phyloP scores from a whole-genome alignment of 2,113 vertebrate species.

The Hemiscyllium ocellatum region DNA sequence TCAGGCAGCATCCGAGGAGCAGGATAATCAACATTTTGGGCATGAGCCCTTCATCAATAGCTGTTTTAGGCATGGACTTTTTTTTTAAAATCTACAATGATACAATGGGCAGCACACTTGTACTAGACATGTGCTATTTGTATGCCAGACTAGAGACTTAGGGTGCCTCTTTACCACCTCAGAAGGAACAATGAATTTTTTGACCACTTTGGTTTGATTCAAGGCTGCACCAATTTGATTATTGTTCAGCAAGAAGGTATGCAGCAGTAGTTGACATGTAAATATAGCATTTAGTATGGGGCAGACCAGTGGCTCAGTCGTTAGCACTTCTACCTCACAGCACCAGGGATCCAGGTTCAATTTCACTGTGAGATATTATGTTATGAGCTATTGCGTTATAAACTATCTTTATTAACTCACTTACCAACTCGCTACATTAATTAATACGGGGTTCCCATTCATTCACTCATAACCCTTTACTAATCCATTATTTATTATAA shows the following conservation, averaged over 20 bases:
- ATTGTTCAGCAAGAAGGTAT: not conserved
- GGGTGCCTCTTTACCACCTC: not conserved
- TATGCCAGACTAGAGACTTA: not conserved
- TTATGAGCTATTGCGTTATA: too few species aligned
- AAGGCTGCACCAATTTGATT: not conserved
- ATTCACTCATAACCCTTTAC: too few species aligned
- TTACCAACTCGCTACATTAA: too few species aligned
- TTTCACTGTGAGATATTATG: too few species aligned
- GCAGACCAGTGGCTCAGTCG: too few species aligned
- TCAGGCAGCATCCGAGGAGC: too few species aligned
- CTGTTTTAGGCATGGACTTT: not conserved
- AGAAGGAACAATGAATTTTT: not conserved
- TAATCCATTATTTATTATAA: too few species aligned
- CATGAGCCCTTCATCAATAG: too few species aligned
- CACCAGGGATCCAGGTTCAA: too few species aligned
- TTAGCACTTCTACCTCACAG: not conserved
- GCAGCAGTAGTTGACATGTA: not conserved
- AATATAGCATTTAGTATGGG: not conserved
- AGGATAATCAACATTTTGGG: too few species aligned
- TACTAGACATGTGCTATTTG: not conserved
- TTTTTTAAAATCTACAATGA: not conserved
- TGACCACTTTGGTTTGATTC: not conserved
- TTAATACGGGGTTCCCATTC: too few species aligned
- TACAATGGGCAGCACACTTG: not conserved
- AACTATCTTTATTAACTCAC: too few species aligned